Base-by-base conservation (phyloP, 2,113 vertebrate species). In the Synodontis membranacea region DNA sequence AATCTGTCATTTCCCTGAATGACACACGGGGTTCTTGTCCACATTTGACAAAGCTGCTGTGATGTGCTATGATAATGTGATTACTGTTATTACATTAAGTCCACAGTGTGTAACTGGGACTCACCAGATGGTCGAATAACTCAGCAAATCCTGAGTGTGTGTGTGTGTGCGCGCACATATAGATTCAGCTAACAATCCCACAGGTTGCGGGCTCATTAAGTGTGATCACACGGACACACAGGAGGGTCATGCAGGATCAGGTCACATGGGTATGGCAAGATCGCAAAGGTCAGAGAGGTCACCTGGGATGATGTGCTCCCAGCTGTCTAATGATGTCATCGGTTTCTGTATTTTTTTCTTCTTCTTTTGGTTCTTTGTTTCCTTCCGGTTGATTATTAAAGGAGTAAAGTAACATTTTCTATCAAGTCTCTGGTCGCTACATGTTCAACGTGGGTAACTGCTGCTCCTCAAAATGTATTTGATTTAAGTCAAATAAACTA, bases 111-210 rank as follows among this genome's bases (percentile, higher is more conserved):
- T 28, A 31, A 86, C 5, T 25, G 42, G 48, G 66, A 58, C 74
- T 86, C 76, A 64, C 58, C 84, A 86, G 64, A 81, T 86, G 60
- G 60, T 66, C 80, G 9, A 54, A 80, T 68, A 86, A 64, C 68
- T 84, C 83, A 84, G 52, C 58, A 66, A 66, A 86, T 31, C 44
- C 23, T 80, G 14, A 56, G 34, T 44, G 42, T 83, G 48, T 48
- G 50, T 58, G 48, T 74, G 50, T 48, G 19, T 48, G 8, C 70
- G 82, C 74, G 28, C 39, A 58, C 37, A 44, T 66, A 48, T 78
- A 37, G 42, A 78, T 78, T 52, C 54, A 85, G 42, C 54, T 79
- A 79, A 66, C 11, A 7, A 79, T 79, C 58, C 12, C 46, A 66
- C 58, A 79, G 70, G 50, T 56, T 84, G 83, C 58, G 34, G 28